Conservation (phyloP, 2,888 invertebrate genomes). For the Polietes domitor region DNA sequence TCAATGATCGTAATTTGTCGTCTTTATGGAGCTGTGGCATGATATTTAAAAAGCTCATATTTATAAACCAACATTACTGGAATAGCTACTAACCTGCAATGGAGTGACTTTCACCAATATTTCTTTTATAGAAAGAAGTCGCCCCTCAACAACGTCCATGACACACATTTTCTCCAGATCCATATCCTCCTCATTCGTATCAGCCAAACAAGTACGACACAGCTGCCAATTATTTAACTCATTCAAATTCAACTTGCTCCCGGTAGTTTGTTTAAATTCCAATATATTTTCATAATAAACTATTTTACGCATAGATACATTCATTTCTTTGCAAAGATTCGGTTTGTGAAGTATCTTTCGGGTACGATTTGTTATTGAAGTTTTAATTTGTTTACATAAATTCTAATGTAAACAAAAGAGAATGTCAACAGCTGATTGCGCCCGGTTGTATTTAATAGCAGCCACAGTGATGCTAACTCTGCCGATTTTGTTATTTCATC, state of each 20-base stretch:
- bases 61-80: background rate
- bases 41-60: background rate
- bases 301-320: slow-evolving; percentile 65
- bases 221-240: slow-evolving; percentile 66
- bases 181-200: slow-evolving; percentile 38
- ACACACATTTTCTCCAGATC: slow-evolving; percentile 52
- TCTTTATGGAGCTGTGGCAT: slow-evolving; percentile 41
- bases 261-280: slow-evolving; percentile 63
- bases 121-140: slow-evolving; percentile 49
- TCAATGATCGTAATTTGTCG: slow-evolving; percentile 53
- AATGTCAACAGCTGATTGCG: no score
- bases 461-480: no score
- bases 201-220: slow-evolving; percentile 63
- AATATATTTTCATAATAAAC: slow-evolving; percentile 68
- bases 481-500: no score
- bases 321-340: slow-evolving; percentile 44
- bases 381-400: no score
- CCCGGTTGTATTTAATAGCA: no score
- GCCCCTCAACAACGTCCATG: slow-evolving; percentile 59
- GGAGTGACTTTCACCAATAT: slow-evolving; percentile 57
- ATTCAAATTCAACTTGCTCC: slow-evolving; percentile 42
- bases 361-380: no score
- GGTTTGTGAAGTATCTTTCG: no score
- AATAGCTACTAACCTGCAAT: slow-evolving; percentile 49
- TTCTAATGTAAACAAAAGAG: no score